These are phyloP conservation scores for Caenorhabditis sp. DNA, from an alignment of 2,888 invertebrate species.

Conservation along the genomic window DNA sequence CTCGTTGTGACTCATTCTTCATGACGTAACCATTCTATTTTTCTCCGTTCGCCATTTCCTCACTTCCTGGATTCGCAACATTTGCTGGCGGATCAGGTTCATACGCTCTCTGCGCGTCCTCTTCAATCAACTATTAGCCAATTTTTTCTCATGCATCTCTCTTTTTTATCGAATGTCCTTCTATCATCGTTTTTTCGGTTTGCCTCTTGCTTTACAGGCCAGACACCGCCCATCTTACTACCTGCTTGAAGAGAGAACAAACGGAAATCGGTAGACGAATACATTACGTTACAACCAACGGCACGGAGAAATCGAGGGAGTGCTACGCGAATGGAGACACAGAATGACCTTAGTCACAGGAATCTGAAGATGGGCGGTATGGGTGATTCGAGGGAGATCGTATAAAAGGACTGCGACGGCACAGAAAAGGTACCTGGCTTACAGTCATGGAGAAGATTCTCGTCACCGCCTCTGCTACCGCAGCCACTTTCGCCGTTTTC, in stretches of 20 bases:
- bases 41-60: not conserved
- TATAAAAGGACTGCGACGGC: slow-evolving; percentile 28
- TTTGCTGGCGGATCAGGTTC: slow-evolving; percentile 25
- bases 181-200: slow-evolving; percentile 40
- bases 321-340: slow-evolving; percentile 21
- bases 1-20: slow-evolving; percentile 19
- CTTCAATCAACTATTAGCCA: slow-evolving; percentile 34
- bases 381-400: slow-evolving; percentile 17
- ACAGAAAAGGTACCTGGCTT: slow-evolving; percentile 24
- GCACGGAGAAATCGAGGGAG: slow-evolving; percentile 24
- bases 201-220: slow-evolving; percentile 32
- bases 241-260: slow-evolving; percentile 15
- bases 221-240: slow-evolving; percentile 45
- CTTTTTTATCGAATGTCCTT: slow-evolving; percentile 38
- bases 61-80: slow-evolving; percentile 21
- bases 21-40: slow-evolving; percentile 10
- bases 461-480: slow-evolving; percentile 49
- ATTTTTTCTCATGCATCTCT: slow-evolving; percentile 21
- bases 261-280: slow-evolving; percentile 33
- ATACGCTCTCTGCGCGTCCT: slow-evolving; percentile 15
- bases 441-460: slow-evolving; percentile 67
- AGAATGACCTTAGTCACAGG: slow-evolving; percentile 41
- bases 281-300: slow-evolving; percentile 39
- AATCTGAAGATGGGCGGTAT: slow-evolving; percentile 47
- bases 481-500: slow-evolving; percentile 40